Conservation (phyloP, 1,140 invertebrate genomes). For the Battus philenor region DNA sequence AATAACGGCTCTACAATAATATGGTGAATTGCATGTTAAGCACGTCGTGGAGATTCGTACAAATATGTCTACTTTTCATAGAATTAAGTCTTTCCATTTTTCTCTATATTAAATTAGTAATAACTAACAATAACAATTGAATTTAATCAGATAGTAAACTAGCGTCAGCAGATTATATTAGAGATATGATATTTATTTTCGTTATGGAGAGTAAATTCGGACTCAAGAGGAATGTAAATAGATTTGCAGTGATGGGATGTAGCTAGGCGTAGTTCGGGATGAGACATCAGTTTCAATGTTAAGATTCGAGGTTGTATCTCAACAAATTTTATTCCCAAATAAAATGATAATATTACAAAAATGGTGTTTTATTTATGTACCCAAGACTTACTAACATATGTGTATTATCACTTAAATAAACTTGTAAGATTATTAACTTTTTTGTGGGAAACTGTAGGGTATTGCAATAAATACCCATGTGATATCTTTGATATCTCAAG, state of each 20-base stretch:
- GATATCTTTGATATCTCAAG: too few relatives aligned
- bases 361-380: constrained; percentile 23
- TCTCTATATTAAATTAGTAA: constrained; percentile 39
- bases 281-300: constrained; percentile 41
- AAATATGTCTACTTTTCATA: constrained; percentile 12
- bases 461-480: too few relatives aligned
- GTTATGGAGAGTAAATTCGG: constrained; percentile 34
- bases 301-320: constrained; percentile 48
- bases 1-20: constrained; percentile 5
- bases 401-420: too few relatives aligned
- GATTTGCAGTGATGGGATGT: constrained; percentile 19
- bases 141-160: constrained; percentile 47
- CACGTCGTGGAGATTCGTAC: constrained; percentile 2
- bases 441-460: too few relatives aligned
- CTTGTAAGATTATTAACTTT: too few relatives aligned
- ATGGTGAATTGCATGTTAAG: too few relatives aligned
- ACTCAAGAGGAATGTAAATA: constrained; percentile 44
- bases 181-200: constrained; percentile 61
- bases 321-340: constrained; percentile 66
- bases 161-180: constrained; percentile 36
- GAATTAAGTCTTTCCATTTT: constrained; percentile 45
- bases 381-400: too few relatives aligned
- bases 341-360: constrained; percentile 37
- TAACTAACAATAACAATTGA: constrained; percentile 38
- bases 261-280: constrained; percentile 33